Evolutionary conservation across 2,888 invertebrate species (phyloP).

Genomic region (Amphiduros pacificus): DNA sequence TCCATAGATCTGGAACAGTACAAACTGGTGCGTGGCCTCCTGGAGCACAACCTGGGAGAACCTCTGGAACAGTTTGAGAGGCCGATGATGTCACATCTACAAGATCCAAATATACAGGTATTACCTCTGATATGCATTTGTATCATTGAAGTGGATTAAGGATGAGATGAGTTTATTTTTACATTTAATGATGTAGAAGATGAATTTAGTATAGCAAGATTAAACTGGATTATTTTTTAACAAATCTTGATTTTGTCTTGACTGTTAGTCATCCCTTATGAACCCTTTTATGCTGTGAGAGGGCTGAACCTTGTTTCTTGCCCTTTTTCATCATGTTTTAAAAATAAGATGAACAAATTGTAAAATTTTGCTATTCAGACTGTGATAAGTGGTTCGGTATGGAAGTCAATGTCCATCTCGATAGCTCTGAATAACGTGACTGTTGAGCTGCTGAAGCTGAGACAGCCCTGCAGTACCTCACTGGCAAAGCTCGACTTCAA

Average conservation of each 20-base stretch:
- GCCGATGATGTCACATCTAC: constrained; percentile 50
- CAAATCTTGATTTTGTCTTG: no score
- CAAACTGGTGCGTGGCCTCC: constrained; percentile 81
- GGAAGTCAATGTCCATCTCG: constrained; percentile 78
- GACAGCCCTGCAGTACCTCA: constrained; percentile 40
- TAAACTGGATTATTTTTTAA: no score
- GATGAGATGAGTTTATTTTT: no score
- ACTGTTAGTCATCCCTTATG: no score
- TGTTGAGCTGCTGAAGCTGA: constrained; percentile 65
- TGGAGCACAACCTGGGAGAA: constrained; percentile 89
- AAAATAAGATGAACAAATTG: no score
- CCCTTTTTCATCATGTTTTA: no score
- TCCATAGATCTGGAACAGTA: constrained; percentile 83
- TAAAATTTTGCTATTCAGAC: constrained; percentile 47
- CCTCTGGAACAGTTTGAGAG: constrained; percentile 66
- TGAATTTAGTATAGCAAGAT: no score
- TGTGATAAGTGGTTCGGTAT: constrained; percentile 64
- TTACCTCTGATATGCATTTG: no score
- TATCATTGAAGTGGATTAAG: no score
- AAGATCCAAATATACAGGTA: constrained; percentile 62
- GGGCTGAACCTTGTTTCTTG: no score
- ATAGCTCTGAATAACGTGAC: constrained; percentile 86
- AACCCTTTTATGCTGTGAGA: no score
- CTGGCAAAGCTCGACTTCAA: constrained; percentile 90
- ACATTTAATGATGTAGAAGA: no score